phyloP scores from a whole-genome alignment of 2,888 invertebrate species.

The Leptopilina myrica region DNA sequence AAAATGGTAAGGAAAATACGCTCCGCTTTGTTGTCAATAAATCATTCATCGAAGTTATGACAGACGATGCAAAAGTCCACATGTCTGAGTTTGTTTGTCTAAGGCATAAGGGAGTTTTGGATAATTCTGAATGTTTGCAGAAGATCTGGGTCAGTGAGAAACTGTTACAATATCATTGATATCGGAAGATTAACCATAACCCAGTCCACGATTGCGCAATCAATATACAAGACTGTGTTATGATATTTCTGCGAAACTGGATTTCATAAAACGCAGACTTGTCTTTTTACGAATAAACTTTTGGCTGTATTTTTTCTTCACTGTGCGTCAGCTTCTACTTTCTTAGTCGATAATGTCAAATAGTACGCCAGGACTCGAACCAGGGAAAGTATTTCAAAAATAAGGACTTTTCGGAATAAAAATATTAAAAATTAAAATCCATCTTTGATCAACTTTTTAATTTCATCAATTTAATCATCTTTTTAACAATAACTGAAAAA shows the following conservation, averaged over 20 bases:
- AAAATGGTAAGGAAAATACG: slow-evolving; percentile 19
- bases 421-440: too few relatives aligned
- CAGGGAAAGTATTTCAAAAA: too few relatives aligned
- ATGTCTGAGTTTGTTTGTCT: slow-evolving; percentile 35
- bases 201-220: slow-evolving; percentile 16
- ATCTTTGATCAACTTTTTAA: too few relatives aligned
- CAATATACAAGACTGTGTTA: background rate
- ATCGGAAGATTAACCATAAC: slow-evolving; percentile 34
- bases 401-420: too few relatives aligned
- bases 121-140: slow-evolving; percentile 25
- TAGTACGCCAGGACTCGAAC: too few relatives aligned
- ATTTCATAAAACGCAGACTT: background rate
- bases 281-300: too few relatives aligned
- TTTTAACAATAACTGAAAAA: too few relatives aligned
- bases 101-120: slow-evolving; percentile 23
- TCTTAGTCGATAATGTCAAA: too few relatives aligned
- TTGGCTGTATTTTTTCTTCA: too few relatives aligned
- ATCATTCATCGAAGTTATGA: slow-evolving; percentile 35
- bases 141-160: slow-evolving; percentile 34
- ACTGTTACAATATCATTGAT: slow-evolving; percentile 30
- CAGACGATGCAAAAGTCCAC: slow-evolving; percentile 33
- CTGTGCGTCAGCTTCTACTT: too few relatives aligned
- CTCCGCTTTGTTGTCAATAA: slow-evolving; percentile 16
- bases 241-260: slow-evolving; percentile 16
- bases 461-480: too few relatives aligned